Conservation (phyloP, 2,888 invertebrate species). For the Entomobrya proxima region DNA sequence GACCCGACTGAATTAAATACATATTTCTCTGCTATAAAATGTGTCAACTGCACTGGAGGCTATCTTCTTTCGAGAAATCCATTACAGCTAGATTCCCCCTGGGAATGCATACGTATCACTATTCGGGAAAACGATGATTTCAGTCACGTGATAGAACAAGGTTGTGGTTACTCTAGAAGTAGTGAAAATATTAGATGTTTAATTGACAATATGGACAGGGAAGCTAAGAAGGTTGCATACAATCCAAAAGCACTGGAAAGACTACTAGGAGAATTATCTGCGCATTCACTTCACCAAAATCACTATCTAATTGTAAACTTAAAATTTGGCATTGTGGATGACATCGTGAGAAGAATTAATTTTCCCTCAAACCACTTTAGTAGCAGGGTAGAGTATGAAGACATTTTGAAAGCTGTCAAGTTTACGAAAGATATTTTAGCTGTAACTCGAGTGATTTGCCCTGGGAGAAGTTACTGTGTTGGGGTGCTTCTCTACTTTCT, state of each 20-base stretch:
- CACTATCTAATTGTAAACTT: constrained; percentile 57
- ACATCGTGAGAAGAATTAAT: constrained; percentile 51
- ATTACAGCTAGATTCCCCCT: constrained; percentile 26
- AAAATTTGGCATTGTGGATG: constrained; percentile 63
- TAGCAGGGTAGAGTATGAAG: neutral
- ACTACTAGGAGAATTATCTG: constrained; percentile 19
- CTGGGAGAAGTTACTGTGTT: constrained; percentile 50
- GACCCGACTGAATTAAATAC: constrained; percentile 63
- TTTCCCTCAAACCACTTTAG: neutral
- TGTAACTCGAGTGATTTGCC: constrained; percentile 52
- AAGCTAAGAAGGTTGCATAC: constrained; percentile 36
- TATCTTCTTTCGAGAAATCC: constrained; percentile 54
- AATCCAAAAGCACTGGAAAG: constrained; percentile 35
- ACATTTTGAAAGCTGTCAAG: constrained; percentile 33
- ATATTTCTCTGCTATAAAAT: constrained; percentile 63
- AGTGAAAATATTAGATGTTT: constrained; percentile 19
- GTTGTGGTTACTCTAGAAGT: constrained; percentile 19
- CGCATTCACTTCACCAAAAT: constrained; percentile 54
- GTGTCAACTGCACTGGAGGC: constrained; percentile 50
- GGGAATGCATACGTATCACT: constrained; percentile 38
- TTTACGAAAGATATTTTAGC: constrained; percentile 56
- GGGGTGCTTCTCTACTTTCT: constrained; percentile 61
- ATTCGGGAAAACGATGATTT: neutral
- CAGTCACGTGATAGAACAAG: neutral
- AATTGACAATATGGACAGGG: constrained; percentile 14